phyloP scores from a whole-genome alignment of 1,140 invertebrate species.

The Muscidifurax raptorellus region DNA sequence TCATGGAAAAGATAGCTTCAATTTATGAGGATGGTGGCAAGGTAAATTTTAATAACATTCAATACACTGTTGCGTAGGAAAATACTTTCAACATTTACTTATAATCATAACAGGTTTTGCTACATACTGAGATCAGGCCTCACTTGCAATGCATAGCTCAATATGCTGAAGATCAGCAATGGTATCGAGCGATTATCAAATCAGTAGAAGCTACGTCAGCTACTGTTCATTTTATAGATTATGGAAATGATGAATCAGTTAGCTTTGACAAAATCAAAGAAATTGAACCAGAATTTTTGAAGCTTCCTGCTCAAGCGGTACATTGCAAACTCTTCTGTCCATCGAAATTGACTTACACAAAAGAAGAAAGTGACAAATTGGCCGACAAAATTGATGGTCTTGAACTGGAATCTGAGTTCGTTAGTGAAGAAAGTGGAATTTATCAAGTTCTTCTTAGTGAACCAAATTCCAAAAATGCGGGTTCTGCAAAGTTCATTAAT shows the following conservation, averaged over 20 bases:
- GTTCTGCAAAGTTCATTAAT: slow-evolving; percentile 63
- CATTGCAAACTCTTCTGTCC: slow-evolving; percentile 67
- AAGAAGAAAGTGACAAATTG: slow-evolving; percentile 58
- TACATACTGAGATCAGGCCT: slow-evolving; percentile 50
- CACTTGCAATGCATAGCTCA: slow-evolving; percentile 73
- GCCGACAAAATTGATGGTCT: slow-evolving; percentile 51
- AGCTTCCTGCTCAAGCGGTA: slow-evolving; percentile 68
- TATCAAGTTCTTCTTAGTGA: slow-evolving; percentile 66
- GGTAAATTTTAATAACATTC: slow-evolving; percentile 20
- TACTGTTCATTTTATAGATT: slow-evolving; percentile 77
- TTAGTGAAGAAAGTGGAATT: slow-evolving; percentile 60
- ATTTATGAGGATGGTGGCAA: slow-evolving; percentile 62
- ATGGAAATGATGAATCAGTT: slow-evolving; percentile 72
- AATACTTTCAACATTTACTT: neutral
- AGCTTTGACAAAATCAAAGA: slow-evolving; percentile 66
- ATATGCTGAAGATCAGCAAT: slow-evolving; percentile 75
- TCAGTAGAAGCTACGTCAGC: slow-evolving; percentile 60
- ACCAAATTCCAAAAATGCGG: slow-evolving; percentile 49
- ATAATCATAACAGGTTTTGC: slow-evolving; percentile 41
- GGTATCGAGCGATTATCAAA: slow-evolving; percentile 77
- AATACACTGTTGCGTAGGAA: neutral
- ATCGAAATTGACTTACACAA: slow-evolving; percentile 55
- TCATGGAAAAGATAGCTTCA: slow-evolving; percentile 69
- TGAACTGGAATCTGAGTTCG: slow-evolving; percentile 66
- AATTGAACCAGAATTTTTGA: slow-evolving; percentile 61